These are phyloP conservation scores for Hirtodrosophila cameraria DNA, from an alignment of 2,888 invertebrate genomes.

Conservation along the genomic window DNA sequence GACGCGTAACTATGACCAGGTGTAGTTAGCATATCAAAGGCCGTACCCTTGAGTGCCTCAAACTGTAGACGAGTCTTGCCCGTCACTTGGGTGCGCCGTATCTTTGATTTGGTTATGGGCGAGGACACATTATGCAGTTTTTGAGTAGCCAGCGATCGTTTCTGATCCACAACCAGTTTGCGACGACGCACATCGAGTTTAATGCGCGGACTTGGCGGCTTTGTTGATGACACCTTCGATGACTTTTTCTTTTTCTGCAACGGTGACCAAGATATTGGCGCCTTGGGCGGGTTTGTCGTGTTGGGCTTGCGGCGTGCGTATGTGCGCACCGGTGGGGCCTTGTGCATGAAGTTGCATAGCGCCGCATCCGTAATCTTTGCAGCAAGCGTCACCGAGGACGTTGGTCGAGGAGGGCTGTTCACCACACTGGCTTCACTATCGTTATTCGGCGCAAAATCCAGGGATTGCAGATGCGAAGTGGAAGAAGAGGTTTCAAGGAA, in stretches of 20 bases:
- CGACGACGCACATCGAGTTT: constrained; percentile 63
- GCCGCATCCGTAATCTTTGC: neutral
- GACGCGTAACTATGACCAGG: constrained; percentile 44
- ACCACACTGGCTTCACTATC: neutral
- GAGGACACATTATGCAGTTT: constrained; percentile 36
- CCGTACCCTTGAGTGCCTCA: constrained; percentile 60
- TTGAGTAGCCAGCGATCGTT: constrained; percentile 47
- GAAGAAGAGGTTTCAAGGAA: constrained; percentile 1
- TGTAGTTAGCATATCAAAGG: constrained; percentile 79
- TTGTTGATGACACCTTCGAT: constrained; percentile 46
- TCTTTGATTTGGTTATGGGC: constrained; percentile 29
- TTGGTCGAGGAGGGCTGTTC: neutral
- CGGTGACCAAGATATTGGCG: constrained; percentile 49
- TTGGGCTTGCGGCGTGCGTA: constrained; percentile 60
- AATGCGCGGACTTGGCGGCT: constrained; percentile 49
- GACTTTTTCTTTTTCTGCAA: constrained; percentile 37
- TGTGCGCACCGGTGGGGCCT: constrained; percentile 65
- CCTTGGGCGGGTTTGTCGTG: neutral
- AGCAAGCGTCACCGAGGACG: neutral
- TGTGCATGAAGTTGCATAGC: constrained; percentile 17
- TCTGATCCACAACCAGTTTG: constrained; percentile 71
- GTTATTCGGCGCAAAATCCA: neutral
- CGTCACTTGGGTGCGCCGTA: constrained; percentile 46
- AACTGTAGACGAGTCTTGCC: constrained; percentile 63
- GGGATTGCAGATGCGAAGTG: neutral